These are phyloP conservation scores for Crypturellus undulatus DNA, from an alignment of 2,113 vertebrate species.

Conservation along the genomic window DNA sequence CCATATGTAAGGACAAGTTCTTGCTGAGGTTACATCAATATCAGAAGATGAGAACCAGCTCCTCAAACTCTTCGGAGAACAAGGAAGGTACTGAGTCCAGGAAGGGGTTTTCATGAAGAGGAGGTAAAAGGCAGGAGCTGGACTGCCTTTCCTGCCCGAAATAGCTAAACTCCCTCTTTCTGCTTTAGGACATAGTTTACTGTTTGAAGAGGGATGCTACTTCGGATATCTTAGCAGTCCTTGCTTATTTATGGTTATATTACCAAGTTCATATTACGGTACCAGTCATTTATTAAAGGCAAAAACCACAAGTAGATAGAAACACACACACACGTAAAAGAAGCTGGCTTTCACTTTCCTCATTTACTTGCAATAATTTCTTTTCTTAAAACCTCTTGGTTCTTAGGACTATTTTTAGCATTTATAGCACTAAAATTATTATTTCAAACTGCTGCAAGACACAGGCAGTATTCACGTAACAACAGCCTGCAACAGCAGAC, in stretches of 20 bases:
- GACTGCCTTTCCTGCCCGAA: background rate
- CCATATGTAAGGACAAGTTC: constrained; percentile 31
- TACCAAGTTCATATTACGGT: background rate
- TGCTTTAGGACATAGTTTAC: background rate
- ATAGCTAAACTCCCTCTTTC: background rate
- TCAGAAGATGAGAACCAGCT: constrained; percentile 43
- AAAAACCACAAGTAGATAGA: background rate
- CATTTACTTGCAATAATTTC: background rate
- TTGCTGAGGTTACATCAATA: constrained; percentile 43
- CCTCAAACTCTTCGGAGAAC: constrained; percentile 3
- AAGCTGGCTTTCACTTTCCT: background rate
- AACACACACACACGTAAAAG: background rate
- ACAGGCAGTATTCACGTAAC: background rate
- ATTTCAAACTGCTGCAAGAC: background rate
- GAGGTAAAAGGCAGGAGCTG: background rate
- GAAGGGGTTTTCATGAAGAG: background rate
- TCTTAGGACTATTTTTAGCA: too few relatives aligned
- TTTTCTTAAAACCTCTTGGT: background rate
- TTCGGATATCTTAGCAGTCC: background rate
- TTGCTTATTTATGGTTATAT: background rate
- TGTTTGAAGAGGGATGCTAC: background rate
- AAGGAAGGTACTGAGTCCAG: constrained; percentile 15
- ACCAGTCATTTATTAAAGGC: background rate
- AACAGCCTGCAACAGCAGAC: background rate
- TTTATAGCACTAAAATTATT: background rate